These are phyloP conservation scores for Muntiacus muntjak DNA, from an alignment of 2,113 vertebrate species.

Conservation along the genomic window DNA sequence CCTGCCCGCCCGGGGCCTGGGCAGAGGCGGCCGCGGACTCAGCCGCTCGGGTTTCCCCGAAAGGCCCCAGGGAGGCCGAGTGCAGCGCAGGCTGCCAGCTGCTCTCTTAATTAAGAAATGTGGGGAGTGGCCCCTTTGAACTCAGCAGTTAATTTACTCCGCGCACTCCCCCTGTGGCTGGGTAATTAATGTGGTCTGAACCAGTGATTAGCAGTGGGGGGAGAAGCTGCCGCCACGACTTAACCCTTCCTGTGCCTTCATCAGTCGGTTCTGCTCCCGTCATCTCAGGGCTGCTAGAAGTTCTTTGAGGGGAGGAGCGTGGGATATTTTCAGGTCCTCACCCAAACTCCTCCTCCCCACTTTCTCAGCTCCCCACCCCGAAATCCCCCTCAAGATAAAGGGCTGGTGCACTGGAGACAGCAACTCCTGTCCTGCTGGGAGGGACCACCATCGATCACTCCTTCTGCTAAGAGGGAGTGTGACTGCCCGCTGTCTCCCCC, in stretches of 20 bases:
- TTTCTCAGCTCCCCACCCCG: background rate
- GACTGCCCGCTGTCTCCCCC: background rate
- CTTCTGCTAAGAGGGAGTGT: background rate
- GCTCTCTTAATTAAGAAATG: slow-evolving; percentile 71
- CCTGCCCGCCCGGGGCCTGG: background rate
- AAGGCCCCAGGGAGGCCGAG: slow-evolving; percentile 6
- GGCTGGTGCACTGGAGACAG: background rate
- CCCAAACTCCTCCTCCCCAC: background rate
- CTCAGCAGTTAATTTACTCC: slow-evolving; percentile 60
- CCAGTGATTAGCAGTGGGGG: slow-evolving; percentile 9
- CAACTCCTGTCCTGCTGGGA: background rate
- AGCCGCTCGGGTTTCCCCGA: background rate
- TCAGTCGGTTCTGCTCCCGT: background rate
- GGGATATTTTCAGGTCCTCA: background rate
- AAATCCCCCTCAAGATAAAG: background rate
- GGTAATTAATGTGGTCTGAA: slow-evolving; percentile 55
- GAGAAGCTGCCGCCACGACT: background rate
- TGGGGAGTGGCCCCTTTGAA: slow-evolving; percentile 65
- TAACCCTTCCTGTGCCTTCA: slow-evolving; percentile 8
- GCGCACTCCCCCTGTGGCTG: slow-evolving; percentile 41
- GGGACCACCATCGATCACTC: accelerated
- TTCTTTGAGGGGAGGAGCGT: background rate
- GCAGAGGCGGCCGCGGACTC: background rate
- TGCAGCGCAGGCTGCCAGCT: slow-evolving; percentile 31
- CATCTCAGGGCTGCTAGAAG: background rate